These are phyloP conservation scores for Drosophila silvestris DNA, from an alignment of 2,888 invertebrate species.

Conservation along the genomic window DNA sequence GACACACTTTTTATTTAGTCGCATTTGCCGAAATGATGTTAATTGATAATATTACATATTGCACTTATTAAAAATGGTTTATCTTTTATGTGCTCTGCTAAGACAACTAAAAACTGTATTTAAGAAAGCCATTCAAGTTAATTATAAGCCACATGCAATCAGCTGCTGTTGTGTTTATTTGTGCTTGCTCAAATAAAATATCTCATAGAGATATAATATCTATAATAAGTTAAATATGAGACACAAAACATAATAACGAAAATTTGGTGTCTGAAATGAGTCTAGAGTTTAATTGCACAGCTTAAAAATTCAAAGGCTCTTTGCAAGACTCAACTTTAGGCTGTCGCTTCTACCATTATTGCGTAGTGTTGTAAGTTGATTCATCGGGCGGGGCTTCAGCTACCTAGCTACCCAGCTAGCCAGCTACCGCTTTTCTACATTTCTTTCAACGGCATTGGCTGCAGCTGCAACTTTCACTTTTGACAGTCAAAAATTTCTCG, in stretches of 20 bases:
- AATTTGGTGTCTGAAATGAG: conserved; percentile 45
- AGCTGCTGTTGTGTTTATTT: conserved; percentile 5
- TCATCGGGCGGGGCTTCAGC: conserved; percentile 61
- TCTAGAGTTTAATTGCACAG: conserved; percentile 29
- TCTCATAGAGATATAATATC: conserved; percentile 5
- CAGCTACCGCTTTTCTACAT: conserved; percentile 68
- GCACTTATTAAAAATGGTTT: not conserved
- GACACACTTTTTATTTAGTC: conserved; percentile 41
- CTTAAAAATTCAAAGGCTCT: conserved; percentile 36
- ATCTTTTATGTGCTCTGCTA: not conserved
- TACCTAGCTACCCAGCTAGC: conserved; percentile 28
- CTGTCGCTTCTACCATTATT: conserved; percentile 40
- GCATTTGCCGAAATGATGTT: conserved; percentile 7
- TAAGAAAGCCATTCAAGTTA: conserved; percentile 1
- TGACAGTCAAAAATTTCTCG: conserved; percentile 81
- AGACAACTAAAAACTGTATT: not conserved
- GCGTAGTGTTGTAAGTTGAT: conserved; percentile 44
- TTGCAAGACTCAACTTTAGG: conserved; percentile 58
- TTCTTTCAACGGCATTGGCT: conserved; percentile 69
- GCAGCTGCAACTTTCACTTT: conserved; percentile 80
- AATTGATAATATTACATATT: conserved; percentile 2
- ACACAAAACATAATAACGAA: conserved; percentile 44
- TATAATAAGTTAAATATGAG: conserved; percentile 8
- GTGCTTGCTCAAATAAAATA: conserved; percentile 6
- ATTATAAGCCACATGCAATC: conserved; percentile 21